phyloP scores from a whole-genome alignment of 2,113 vertebrate genomes.

The Vanacampus margaritifer region DNA sequence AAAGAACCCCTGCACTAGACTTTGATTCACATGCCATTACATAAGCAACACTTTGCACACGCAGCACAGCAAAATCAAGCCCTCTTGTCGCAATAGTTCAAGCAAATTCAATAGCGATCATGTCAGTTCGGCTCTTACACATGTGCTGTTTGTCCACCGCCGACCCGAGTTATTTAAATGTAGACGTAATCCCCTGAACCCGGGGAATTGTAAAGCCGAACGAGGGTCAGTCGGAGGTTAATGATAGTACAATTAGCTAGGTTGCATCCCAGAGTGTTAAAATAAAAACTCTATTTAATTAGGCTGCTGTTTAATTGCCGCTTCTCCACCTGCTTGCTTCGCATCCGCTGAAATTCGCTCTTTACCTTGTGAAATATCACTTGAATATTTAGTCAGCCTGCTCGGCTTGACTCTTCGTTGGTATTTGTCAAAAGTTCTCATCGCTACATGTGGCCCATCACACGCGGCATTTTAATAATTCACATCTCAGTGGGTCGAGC shows the following conservation, averaged over 20 bases:
- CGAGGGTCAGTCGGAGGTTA: slow-evolving; percentile 70
- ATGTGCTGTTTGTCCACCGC: slow-evolving; percentile 50
- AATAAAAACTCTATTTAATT: slow-evolving; percentile 36
- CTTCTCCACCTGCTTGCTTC: slow-evolving; percentile 1
- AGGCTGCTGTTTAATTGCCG: slow-evolving; percentile 46
- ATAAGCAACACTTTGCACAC: slow-evolving; percentile 23
- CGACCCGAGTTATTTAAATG: slow-evolving; percentile 76
- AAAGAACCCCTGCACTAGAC: slow-evolving; percentile 16
- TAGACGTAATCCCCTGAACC: slow-evolving; percentile 68
- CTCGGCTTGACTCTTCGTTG: slow-evolving; percentile 9
- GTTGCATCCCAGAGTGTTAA: slow-evolving; percentile 35
- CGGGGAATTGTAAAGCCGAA: slow-evolving; percentile 59
- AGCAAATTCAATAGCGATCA: slow-evolving; percentile 50
- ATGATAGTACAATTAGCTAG: slow-evolving; percentile 68
- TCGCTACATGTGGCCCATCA: slow-evolving; percentile 12
- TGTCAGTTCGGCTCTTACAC: slow-evolving; percentile 51
- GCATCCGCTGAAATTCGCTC: slow-evolving; percentile 7
- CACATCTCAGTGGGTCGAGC: slow-evolving; percentile 36
- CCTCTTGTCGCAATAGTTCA: slow-evolving; percentile 33
- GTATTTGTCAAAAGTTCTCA: slow-evolving; percentile 27
- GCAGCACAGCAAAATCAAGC: slow-evolving; percentile 25
- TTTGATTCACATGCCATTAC: slow-evolving; percentile 24
- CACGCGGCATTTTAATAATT: slow-evolving; percentile 24
- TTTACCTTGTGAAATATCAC: slow-evolving; percentile 21
- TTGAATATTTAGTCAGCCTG: slow-evolving; percentile 4